These are phyloP conservation scores for Clarias pachynema DNA, from an alignment of 2,797 vertebrate genomes.

Conservation along the genomic window DNA sequence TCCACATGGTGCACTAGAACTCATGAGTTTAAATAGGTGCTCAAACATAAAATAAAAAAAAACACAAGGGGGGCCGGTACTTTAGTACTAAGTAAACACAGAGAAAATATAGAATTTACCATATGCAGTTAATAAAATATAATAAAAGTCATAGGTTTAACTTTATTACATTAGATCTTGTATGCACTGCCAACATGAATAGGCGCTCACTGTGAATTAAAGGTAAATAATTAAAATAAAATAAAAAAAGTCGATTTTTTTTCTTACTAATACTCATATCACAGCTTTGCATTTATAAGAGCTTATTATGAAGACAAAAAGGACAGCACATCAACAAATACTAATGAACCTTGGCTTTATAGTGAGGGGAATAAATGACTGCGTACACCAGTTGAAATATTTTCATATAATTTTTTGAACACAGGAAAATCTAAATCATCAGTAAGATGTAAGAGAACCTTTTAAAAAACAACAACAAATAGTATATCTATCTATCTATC, in stretches of 20 bases:
- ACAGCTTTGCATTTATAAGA: no score
- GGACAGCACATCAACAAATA: neutral
- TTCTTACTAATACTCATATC: no score
- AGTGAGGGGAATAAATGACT: no score
- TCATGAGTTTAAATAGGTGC: neutral
- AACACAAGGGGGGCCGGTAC: neutral
- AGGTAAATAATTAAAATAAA: neutral
- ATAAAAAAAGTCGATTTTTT: no score
- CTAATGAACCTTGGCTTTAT: no score
- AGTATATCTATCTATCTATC: no score
- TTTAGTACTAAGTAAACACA: neutral
- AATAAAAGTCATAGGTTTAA: neutral
- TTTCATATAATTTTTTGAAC: no score
- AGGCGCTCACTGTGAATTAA: neutral
- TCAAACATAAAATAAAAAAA: neutral
- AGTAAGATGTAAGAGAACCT: no score
- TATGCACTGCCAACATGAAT: neutral
- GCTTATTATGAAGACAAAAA: neutral
- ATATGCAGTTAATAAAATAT: neutral
- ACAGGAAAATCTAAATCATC: no score
- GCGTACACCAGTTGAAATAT: no score
- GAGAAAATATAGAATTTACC: neutral
- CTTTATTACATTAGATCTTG: neutral
- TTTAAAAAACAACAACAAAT: no score
- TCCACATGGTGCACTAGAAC: neutral